Conservation (phyloP, 2,113 vertebrate species). For the Ophthalmolycus amberensis region DNA sequence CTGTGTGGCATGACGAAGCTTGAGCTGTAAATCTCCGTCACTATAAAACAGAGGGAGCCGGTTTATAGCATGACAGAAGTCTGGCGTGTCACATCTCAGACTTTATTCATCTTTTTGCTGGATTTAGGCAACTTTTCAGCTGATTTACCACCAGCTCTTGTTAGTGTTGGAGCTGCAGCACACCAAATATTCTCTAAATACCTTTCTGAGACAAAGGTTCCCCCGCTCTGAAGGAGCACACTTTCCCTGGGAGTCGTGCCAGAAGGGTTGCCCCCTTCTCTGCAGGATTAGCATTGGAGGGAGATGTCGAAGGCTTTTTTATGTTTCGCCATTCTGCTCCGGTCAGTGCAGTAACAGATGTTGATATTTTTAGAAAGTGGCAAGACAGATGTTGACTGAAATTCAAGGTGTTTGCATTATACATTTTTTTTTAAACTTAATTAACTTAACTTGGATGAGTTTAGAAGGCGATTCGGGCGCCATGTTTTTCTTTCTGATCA, state of each 20-base stretch:
- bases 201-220: slow-evolving; percentile 55
- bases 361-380: slow-evolving; percentile 1
- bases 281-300: slow-evolving; percentile 39
- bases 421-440: not conserved
- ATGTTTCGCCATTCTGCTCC: slow-evolving; percentile 3
- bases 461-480: not conserved
- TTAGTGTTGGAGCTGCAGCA: slow-evolving; percentile 28
- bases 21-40: slow-evolving; percentile 21
- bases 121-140: slow-evolving; percentile 4
- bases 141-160: slow-evolving; percentile 42
- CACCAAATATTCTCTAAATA: slow-evolving; percentile 37
- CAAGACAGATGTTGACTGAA: not conserved
- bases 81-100: slow-evolving; percentile 37
- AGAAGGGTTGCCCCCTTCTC: slow-evolving; percentile 53
- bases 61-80: slow-evolving; percentile 37
- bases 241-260: slow-evolving; percentile 52
- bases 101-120: slow-evolving; percentile 24
- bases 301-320: slow-evolving; percentile 9
- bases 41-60: slow-evolving; percentile 31
- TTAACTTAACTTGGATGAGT: slow-evolving; percentile 22
- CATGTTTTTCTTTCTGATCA: slow-evolving; percentile 71
- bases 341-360: not conserved
- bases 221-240: slow-evolving; percentile 17
- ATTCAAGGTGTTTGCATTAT: slow-evolving; percentile 7
- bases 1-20: slow-evolving; percentile 32